Evolutionary conservation across 1,140 invertebrate species (phyloP).

Genomic region (Hypsibius dujardini): DNA sequence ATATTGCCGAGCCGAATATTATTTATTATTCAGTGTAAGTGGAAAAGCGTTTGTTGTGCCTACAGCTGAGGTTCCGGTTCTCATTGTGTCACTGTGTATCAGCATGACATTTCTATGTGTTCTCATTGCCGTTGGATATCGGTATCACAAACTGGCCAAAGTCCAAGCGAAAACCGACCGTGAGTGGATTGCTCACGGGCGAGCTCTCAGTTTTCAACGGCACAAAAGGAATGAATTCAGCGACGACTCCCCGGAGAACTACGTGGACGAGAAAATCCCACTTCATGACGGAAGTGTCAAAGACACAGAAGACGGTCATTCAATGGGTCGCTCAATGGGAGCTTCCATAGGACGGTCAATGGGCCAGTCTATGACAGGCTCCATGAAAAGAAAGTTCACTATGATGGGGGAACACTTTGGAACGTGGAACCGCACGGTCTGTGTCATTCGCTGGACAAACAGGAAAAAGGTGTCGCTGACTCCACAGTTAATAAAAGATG

Average conservation of each 20-base stretch:
- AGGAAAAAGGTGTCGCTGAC: background rate
- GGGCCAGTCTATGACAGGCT: background rate
- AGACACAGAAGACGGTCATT: background rate
- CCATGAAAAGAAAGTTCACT: background rate
- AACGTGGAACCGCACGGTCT: background rate
- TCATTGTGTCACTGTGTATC: no score
- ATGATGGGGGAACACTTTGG: constrained; percentile 10
- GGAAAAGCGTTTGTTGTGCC: no score
- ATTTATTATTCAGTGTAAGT: no score
- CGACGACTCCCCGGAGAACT: background rate
- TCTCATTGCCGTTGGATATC: no score
- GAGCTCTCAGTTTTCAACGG: background rate
- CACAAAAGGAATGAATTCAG: background rate
- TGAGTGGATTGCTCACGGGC: background rate
- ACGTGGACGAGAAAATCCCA: background rate
- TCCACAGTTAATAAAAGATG: background rate
- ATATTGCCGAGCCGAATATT: no score
- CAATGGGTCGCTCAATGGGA: constrained; percentile 11
- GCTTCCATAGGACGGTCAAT: background rate
- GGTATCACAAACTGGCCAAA: background rate
- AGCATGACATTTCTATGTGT: no score
- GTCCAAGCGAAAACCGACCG: background rate
- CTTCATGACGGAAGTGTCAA: background rate
- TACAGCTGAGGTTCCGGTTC: no score
- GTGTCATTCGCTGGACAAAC: constrained; percentile 1